phyloP scores from a whole-genome alignment of 2,113 vertebrate species.

The Hyperoodon ampullatus region DNA sequence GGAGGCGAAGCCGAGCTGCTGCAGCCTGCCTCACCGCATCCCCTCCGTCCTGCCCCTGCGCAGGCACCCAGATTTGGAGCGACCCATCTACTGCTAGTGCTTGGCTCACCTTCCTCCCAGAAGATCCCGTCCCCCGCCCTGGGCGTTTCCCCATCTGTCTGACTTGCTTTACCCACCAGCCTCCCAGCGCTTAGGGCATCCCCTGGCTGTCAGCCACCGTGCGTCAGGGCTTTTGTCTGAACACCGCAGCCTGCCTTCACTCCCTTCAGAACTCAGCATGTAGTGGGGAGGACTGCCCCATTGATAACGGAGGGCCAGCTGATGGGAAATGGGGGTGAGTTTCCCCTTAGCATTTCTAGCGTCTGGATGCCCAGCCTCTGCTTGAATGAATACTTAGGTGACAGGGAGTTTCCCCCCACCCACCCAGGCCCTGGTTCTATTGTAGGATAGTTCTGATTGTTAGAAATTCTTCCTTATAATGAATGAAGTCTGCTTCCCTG shows the following conservation, averaged over 20 bases:
- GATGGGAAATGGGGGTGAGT: background rate
- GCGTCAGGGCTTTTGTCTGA: background rate
- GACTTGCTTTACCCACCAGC: background rate
- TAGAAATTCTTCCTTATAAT: conserved; percentile 66
- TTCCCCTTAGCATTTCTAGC: background rate
- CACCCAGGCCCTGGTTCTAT: conserved; percentile 75
- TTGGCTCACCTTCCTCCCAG: background rate
- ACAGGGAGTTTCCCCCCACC: conserved; percentile 60
- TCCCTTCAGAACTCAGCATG: background rate
- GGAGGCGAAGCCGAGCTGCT: background rate
- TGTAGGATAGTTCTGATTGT: conserved; percentile 75
- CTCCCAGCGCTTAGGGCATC: background rate
- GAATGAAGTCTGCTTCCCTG: conserved; percentile 59
- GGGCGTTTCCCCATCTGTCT: background rate
- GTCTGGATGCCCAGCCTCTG: background rate
- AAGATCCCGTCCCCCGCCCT: background rate
- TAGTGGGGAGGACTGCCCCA: background rate
- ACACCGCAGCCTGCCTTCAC: background rate
- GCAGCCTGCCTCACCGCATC: background rate
- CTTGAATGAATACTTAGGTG: background rate
- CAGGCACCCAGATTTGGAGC: background rate
- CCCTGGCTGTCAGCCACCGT: background rate
- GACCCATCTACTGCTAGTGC: background rate
- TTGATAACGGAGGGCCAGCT: background rate
- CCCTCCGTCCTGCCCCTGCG: background rate